A percentile compares a stretch with the other conserved stretches of the same genome.
phyloP scores from a whole-genome alignment of 2,888 invertebrate genomes.

The Perizoma affinitatum region DNA sequence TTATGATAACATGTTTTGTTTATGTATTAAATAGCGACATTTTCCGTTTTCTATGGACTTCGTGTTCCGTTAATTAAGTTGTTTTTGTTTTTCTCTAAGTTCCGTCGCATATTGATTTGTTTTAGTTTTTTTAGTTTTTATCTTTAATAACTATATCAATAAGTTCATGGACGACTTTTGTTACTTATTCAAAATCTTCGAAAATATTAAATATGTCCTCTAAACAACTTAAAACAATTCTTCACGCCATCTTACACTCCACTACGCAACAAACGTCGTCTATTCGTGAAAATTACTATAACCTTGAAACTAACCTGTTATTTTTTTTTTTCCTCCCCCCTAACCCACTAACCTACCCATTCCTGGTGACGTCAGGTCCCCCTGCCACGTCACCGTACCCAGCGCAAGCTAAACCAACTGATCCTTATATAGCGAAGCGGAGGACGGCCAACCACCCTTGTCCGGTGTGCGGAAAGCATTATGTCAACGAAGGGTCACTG shows the following conservation, averaged over 20 bases:
- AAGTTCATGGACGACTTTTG: conserved; percentile 48
- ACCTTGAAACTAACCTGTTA: conserved; percentile 63
- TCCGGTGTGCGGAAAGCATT: conserved; percentile 97
- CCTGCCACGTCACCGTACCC: conserved; percentile 86
- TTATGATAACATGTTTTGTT: conserved; percentile 83
- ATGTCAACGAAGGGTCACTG: conserved; percentile 96
- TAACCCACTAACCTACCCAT: conserved; percentile 78
- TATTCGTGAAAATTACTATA: conserved; percentile 29
- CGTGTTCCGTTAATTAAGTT: conserved; percentile 63
- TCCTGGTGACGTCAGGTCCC: conserved; percentile 84
- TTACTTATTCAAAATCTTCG: conserved; percentile 17
- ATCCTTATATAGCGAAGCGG: conserved; percentile 95
- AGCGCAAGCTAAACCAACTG: conserved; percentile 84
- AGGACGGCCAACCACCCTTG: conserved; percentile 97
- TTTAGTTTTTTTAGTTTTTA: conserved; percentile 31
- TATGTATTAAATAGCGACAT: conserved; percentile 74
- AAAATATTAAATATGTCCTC: not conserved
- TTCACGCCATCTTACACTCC: not conserved
- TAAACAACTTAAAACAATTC: not conserved
- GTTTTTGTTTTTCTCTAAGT: conserved; percentile 46
- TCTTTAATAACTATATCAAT: conserved; percentile 27
- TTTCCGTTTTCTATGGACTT: conserved; percentile 71
- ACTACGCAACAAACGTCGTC: conserved; percentile 44
- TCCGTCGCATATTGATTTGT: conserved; percentile 26
- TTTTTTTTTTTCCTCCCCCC: conserved; percentile 58